Percentiles rank a stretch among this genome's conserved stretches.
These are phyloP conservation scores for Eulemur macaco DNA, from an alignment of 2,113 vertebrate species.

Conservation along the genomic window DNA sequence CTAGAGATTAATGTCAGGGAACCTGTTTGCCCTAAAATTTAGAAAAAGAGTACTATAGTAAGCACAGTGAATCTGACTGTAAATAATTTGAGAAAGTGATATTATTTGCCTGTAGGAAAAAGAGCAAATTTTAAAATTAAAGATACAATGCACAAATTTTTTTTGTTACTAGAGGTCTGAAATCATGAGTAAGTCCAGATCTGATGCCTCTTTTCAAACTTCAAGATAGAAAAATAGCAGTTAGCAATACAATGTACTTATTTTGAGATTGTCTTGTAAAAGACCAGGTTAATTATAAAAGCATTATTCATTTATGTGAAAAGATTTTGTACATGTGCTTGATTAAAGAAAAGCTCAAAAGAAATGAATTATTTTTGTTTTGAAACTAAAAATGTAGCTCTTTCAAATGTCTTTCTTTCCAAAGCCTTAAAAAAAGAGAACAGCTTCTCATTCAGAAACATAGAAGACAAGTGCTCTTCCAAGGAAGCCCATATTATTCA, in stretches of 20 bases:
- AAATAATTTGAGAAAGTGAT: not conserved
- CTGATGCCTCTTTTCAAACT: not conserved
- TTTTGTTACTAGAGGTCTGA: not conserved
- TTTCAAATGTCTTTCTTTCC: slow-evolving; percentile 49
- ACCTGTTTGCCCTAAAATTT: not conserved
- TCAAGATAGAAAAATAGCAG: not conserved
- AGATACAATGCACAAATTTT: not conserved
- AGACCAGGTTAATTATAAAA: slow-evolving; percentile 28
- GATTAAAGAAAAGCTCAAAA: slow-evolving; percentile 30
- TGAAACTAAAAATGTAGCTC: slow-evolving; percentile 42
- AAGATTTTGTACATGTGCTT: slow-evolving; percentile 8
- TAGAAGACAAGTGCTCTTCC: not conserved
- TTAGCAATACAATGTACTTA: not conserved
- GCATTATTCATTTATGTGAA: not conserved
- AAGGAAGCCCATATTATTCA: not conserved
- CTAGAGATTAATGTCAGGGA: not conserved
- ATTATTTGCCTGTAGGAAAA: not conserved
- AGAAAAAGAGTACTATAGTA: not conserved
- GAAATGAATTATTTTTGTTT: slow-evolving; percentile 61
- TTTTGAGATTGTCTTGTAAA: not conserved
- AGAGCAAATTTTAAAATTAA: slow-evolving; percentile 4
- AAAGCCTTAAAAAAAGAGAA: slow-evolving; percentile 32
- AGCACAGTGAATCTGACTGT: not conserved
- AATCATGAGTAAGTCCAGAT: not conserved
- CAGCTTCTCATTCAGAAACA: slow-evolving; percentile 49